Evolutionary conservation across 2,797 vertebrate species (phyloP).

Genomic region (Hylomyscus alleni): DNA sequence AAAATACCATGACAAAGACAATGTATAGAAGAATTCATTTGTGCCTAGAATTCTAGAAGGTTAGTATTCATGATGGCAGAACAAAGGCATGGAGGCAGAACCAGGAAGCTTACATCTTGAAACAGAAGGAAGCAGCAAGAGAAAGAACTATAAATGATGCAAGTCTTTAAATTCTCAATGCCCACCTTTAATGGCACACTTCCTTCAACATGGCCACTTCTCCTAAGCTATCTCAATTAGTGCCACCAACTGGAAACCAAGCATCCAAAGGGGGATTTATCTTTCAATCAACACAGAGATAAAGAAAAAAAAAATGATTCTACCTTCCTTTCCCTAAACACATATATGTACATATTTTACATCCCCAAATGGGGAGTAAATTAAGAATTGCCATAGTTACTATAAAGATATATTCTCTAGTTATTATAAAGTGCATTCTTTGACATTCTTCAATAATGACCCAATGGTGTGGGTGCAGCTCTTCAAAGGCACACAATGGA

Average conservation of each 20-base stretch:
- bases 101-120: background rate
- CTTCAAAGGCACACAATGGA: background rate
- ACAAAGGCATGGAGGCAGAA: background rate
- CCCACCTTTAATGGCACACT: background rate
- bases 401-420: background rate
- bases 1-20: background rate
- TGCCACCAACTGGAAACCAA: background rate
- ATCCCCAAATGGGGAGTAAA: background rate
- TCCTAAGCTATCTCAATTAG: background rate
- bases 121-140: background rate
- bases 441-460: conserved; percentile 1
- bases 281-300: background rate
- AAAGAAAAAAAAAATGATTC: background rate
- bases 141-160: background rate
- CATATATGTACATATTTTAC: background rate
- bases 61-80: background rate
- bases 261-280: background rate
- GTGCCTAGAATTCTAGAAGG: background rate
- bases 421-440: background rate
- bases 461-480: background rate
- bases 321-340: background rate
- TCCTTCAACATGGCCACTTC: background rate
- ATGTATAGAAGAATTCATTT: background rate
- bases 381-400: background rate
- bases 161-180: background rate